Evolutionary conservation across 2,888 invertebrate species (phyloP), one percentile per base, ranked within the genome.

Genomic region (Rhamphomyia laevipes): DNA sequence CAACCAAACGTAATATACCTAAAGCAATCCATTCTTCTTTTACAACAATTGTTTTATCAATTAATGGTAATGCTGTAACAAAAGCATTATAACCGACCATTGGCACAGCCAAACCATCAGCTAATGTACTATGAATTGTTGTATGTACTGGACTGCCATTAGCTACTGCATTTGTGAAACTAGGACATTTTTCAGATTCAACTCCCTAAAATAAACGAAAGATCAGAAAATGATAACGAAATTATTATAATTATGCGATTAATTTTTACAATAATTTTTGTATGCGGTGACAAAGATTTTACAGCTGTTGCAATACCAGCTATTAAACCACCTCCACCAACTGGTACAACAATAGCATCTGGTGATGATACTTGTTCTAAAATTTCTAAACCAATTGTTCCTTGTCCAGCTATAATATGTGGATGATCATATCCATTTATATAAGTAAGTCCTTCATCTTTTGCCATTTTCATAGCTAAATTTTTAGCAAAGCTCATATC

Each of bases 371-470:
- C 87, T 68, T 95, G 91, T 61, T 94, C 92, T 21, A 91, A 68
- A 51, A 95, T 92, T 73, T 95, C 95, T 59, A 96, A 71, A 1
- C 92, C 95, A 62, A 93, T 78, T 0, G 95, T 95, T 11, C 95
- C 95, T 68, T 94, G 94, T 0, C 95, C 95, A 1, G 94, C 90
- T 76, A 95, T 84, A 54, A 95, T 91, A 65, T 93, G 83, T 1
- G 94, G 94, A 67, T 95, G 92, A 68, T 96, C 95, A 63, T 94
- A 95, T 3, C 93, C 93, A 69, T 95, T 95, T 33, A 96, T 85
- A 61, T 95, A 95, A 18, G 81, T 77, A 47, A 85, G 73, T 1
- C 77, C 77, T 50, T 76, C 74, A 51, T 88, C 82, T 60, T 81
- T 80, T 0, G 84, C 81, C 54, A 91, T 68, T 55, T 72, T 75